Base-by-base conservation (phyloP, 2,113 vertebrate genomes). In the Panurus biarmicus region DNA sequence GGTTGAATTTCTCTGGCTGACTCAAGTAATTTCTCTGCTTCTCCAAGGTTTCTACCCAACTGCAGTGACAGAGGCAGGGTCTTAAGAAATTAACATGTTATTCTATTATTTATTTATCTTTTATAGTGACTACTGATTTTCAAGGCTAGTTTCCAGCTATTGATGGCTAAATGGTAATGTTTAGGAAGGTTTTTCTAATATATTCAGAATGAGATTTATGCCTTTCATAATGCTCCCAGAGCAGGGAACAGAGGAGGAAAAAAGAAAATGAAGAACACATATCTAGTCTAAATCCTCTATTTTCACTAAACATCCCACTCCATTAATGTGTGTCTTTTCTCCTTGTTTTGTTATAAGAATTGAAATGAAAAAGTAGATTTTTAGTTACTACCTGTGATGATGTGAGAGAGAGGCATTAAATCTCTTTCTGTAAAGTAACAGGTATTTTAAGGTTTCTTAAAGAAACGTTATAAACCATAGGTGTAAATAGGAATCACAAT, bases 201-300 rank as follows among this genome's bases (percentile, higher is more conserved):
- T 28, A 56, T 36, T 78, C 15, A 38, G 56, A 53, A 69, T 12
- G 0, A 58, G 2, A 28, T 75, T 11, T 54, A 25, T 57, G 23
- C 14, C 15, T 48, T 82, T 79, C 20, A 44, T 6, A 76, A 36
- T 47, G 44, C 10, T 54, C 2, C 33, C 45, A 78, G 11, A 71
- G 18, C 6, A 70, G 10, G 12, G 6, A 36, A 56, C 1, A 4
- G 4, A 35, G 12, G 0, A 2, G 10, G 7, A 31, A 54, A n/a
- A 7, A 36, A 61, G 12, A 25, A 8, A 50, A 26, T 22, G 2
- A 56, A 28, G 4, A 78, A 56, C 2, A 36, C 0, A 8, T 56
- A 65, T 64, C 24, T 33, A 10, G 6, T 10, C 35, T 2, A 74
- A 60, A 72, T 21, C 12, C 10, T 86, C 7, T 38, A 42, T 35